Base-by-base conservation (phyloP, 2,888 invertebrate genomes). In the Lordiphosa andalusiaca region DNA sequence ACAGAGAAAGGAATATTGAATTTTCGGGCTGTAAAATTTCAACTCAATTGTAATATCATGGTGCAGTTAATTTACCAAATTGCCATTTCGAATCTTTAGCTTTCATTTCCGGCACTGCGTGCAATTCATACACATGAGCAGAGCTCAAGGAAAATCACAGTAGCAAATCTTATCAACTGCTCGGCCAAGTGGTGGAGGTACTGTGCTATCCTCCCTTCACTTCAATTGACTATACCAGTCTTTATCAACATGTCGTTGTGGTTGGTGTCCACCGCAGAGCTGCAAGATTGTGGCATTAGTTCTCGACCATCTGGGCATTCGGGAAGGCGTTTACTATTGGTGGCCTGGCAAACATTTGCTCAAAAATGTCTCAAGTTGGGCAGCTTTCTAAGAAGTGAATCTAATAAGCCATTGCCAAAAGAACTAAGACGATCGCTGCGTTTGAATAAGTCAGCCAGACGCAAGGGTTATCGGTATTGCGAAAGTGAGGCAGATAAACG, bases 401-500 rank as follows among this genome's bases (percentile, higher is more conserved):
- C 73, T 0, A 86, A 86, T 37, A 86, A 85, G 16, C 86, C 87
- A 0, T 48, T 87, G 46, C 81, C 81, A 42, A 86, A 86, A 64
- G 86, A 87, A 46, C 47, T 86, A 39, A 78, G 86, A 1, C 73
- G 80, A 64, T 86, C 87, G 42, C 30, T 86, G 64, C 83, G 83
- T 38, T 62, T 86, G 21, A 86, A 86, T 65, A 87, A 87, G 53
- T 86, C 86, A 53, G 78, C 85, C 2, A 75, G 65, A 35, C 72
- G 75, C 21, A 86, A 86, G 54, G 86, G 86, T 39, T 86, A 86
- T 73, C 74, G 70, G 42, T 57, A 68, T 30, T 83, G 78, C 44
- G 66, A 86, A 58, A 87, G 57, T 48, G 86, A 86, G 37, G 85
- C 83, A 57, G 87, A 86, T 68, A 83, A 84, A 73, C 84, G 84